Percentiles rank a stretch among this genome's conserved stretches.
Evolutionary conservation across 2,113 vertebrate species (phyloP).

Genomic region (Antechinus stuartii): DNA sequence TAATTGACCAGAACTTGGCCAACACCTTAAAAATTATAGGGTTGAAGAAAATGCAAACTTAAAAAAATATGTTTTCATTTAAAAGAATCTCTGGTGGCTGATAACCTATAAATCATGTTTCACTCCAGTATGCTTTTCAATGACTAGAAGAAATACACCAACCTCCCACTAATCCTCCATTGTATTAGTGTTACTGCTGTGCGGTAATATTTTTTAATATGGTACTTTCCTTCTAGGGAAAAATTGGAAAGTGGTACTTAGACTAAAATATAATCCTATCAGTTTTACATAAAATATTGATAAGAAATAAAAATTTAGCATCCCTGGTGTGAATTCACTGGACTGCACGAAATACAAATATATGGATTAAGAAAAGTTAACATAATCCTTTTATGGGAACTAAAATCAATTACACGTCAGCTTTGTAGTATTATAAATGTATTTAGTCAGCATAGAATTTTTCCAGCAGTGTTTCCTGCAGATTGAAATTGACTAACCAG

Average conservation of each 20-base stretch:
- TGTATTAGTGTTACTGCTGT: constrained; percentile 35
- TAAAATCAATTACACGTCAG: constrained; percentile 89
- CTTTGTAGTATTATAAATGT: constrained; percentile 90
- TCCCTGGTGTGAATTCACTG: constrained; percentile 84
- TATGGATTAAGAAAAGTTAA: constrained; percentile 90
- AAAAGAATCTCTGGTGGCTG: constrained; percentile 38
- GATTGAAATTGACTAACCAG: constrained; percentile 90
- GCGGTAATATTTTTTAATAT: constrained; percentile 67
- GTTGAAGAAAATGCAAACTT: constrained; percentile 28
- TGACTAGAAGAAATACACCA: constrained; percentile 38
- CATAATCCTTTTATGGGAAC: constrained; percentile 89
- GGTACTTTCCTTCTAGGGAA: constrained; percentile 76
- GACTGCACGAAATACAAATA: constrained; percentile 84
- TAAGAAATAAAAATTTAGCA: constrained; percentile 86
- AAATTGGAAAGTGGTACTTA: constrained; percentile 79
- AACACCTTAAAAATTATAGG: constrained; percentile 11
- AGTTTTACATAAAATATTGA: constrained; percentile 88
- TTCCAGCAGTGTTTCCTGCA: constrained; percentile 82
- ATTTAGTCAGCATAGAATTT: constrained; percentile 89
- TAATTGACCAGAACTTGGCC: constrained; percentile 13
- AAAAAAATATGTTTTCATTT: neutral
- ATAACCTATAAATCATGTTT: constrained; percentile 40
- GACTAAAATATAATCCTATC: constrained; percentile 85
- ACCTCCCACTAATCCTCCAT: constrained; percentile 24
- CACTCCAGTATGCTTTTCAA: constrained; percentile 35